Conservation (phyloP, 2,888 invertebrate species). For the Cantharis lateralis region DNA sequence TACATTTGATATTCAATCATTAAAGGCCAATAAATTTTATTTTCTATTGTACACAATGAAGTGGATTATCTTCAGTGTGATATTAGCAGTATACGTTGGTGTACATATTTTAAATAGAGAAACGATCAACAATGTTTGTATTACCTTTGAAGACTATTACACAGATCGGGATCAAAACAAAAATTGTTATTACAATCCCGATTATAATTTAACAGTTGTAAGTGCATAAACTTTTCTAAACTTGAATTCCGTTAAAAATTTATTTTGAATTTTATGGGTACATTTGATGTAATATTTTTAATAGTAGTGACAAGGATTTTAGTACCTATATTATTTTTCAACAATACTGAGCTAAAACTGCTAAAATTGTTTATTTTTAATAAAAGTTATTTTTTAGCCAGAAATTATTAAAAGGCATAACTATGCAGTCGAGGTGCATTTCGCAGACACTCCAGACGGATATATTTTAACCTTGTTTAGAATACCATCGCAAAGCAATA, state of each 20-base stretch:
- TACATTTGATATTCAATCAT: background rate
- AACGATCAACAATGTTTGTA: constrained; percentile 21
- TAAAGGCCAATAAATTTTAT: background rate
- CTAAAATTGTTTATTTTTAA: too few species aligned
- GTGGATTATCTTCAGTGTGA: background rate
- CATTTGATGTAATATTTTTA: background rate
- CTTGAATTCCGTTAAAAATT: background rate
- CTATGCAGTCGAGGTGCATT: constrained; percentile 23
- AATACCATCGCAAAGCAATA: constrained; percentile 15
- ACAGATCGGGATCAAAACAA: constrained; percentile 16
- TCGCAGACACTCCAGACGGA: constrained; percentile 30
- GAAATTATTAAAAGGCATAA: constrained; percentile 24
- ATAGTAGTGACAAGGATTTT: too few species aligned
- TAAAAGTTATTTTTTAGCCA: constrained; percentile 18
- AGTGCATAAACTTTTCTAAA: background rate
- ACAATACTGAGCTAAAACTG: too few species aligned
- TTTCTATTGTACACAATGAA: background rate
- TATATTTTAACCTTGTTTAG: constrained; percentile 29
- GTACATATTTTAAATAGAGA: background rate
- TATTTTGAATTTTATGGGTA: background rate
- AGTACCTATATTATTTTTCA: too few species aligned
- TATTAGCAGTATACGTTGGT: background rate
- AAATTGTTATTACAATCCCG: constrained; percentile 27
- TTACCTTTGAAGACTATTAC: constrained; percentile 22
- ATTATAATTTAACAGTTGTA: constrained; percentile 16